Conservation (phyloP, 2,888 invertebrate species). For the Ornithoptera alexandrae region DNA sequence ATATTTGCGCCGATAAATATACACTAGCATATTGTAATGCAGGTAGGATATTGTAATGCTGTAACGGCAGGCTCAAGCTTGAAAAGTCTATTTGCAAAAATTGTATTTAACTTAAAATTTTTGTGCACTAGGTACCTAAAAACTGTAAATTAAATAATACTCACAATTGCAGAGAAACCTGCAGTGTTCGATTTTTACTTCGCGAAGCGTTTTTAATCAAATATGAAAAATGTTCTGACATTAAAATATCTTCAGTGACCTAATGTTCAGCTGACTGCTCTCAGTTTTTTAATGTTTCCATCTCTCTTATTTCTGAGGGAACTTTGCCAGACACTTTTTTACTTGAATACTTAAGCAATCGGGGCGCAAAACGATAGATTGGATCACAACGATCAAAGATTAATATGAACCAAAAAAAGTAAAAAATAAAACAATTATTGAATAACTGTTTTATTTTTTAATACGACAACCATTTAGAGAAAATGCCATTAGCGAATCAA, state of each 20-base stretch:
- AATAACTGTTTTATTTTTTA: too few relatives aligned
- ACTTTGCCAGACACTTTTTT: not conserved
- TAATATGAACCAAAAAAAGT: too few relatives aligned
- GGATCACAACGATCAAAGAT: not conserved
- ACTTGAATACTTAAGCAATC: not conserved
- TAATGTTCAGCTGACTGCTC: slow-evolving; percentile 7
- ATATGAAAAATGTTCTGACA: not conserved
- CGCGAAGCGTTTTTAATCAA: not conserved
- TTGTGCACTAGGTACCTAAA: not conserved
- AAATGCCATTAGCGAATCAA: too few relatives aligned
- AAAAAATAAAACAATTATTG: too few relatives aligned
- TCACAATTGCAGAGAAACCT: not conserved
- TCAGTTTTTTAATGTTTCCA: slow-evolving; percentile 6
- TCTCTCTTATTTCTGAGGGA: not conserved
- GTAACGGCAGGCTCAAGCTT: too few relatives aligned
- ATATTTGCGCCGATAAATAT: too few relatives aligned
- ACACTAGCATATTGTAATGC: too few relatives aligned
- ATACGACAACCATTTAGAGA: too few relatives aligned
- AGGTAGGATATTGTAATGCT: too few relatives aligned
- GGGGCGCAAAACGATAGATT: not conserved
- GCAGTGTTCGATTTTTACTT: not conserved
- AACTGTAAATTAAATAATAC: not conserved
- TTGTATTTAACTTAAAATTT: too few relatives aligned
- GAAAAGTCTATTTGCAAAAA: too few relatives aligned
- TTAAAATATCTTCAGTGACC: not conserved